Conservation (phyloP, 2,113 vertebrate genomes). For the Daboia siamensis region DNA sequence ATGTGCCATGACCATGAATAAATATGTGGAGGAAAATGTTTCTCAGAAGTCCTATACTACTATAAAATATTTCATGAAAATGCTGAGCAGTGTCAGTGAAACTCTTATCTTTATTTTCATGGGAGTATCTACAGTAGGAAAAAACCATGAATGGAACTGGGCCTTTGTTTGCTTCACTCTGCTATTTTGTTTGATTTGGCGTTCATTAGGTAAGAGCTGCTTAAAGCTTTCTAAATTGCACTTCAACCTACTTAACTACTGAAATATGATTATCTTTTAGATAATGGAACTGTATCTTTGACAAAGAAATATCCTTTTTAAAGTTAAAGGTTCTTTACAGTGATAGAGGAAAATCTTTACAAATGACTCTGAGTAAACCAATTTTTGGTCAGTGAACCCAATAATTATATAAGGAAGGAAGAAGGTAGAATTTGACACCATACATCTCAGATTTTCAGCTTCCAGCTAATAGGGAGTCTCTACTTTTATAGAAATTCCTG, state of each 20-base stretch:
- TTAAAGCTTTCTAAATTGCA: not conserved
- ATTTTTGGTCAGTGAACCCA: not conserved
- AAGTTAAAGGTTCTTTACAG: not conserved
- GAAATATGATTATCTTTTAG: constrained; percentile 5
- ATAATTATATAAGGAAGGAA: not conserved
- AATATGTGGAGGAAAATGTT: constrained; percentile 95
- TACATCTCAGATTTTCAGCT: not conserved
- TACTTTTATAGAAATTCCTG: not conserved
- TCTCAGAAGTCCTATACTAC: constrained; percentile 94
- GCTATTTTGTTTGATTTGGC: constrained; percentile 89
- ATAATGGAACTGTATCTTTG: not conserved
- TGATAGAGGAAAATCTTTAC: not conserved
- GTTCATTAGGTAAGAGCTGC: constrained; percentile 80
- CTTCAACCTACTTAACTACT: not conserved
- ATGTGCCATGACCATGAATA: constrained; percentile 96
- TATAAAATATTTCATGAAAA: constrained; percentile 94
- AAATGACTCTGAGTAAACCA: not conserved
- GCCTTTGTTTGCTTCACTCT: constrained; percentile 91
- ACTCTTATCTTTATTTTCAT: constrained; percentile 98
- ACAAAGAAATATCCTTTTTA: not conserved
- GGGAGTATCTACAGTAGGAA: constrained; percentile 92
- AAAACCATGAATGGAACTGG: constrained; percentile 96
- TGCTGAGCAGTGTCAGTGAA: constrained; percentile 93
- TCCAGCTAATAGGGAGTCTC: not conserved
- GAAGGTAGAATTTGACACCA: not conserved